Percentiles rank a stretch among this genome's conserved stretches.
phyloP scores from a whole-genome alignment of 2,113 vertebrate species.

The Bothrops jararaca region DNA sequence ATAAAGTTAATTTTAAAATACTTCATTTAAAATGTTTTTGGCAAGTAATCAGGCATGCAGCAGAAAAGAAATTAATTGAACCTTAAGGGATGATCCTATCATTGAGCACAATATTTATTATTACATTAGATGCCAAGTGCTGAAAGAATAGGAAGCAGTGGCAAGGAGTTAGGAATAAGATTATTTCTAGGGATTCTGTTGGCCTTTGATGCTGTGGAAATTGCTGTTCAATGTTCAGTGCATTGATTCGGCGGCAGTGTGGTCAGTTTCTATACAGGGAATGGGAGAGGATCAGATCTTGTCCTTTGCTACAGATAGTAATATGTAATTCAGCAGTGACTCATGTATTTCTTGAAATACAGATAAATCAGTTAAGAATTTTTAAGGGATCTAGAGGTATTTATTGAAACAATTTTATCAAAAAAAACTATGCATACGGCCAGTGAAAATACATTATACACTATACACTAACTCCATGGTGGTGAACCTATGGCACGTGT shows the following conservation, averaged over 20 bases:
- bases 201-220: not conserved
- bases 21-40: not conserved
- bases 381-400: not conserved
- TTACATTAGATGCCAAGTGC: not conserved
- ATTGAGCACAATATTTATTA: too few relatives aligned
- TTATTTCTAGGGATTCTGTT: not conserved
- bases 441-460: not conserved
- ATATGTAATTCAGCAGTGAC: not conserved
- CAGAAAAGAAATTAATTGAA: not conserved
- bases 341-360: too few relatives aligned
- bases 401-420: not conserved
- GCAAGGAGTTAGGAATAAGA: not conserved
- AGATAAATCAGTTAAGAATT: not conserved
- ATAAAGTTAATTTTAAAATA: not conserved
- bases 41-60: not conserved
- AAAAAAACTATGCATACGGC: not conserved
- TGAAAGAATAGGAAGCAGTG: not conserved
- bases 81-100: not conserved
- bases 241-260: not conserved
- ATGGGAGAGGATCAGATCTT: not conserved
- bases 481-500: too few relatives aligned
- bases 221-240: not conserved
- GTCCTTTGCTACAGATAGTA: not conserved
- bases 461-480: too few relatives aligned
- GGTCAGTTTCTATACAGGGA: not conserved